These are phyloP conservation scores for Drosophila elegans DNA, from an alignment of 1,140 invertebrate genomes.

Conservation along the genomic window DNA sequence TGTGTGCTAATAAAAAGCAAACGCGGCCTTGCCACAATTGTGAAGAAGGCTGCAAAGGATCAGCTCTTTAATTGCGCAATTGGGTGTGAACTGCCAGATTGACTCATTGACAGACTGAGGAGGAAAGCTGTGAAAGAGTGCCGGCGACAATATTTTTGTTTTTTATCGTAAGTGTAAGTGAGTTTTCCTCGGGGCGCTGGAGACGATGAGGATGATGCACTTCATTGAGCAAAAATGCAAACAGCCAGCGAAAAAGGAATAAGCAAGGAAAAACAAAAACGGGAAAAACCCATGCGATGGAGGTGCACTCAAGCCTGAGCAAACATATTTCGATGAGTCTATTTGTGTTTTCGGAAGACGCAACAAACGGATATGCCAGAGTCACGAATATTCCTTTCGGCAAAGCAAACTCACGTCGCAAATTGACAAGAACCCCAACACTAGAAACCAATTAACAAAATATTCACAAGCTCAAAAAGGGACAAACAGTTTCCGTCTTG, in stretches of 20 bases:
- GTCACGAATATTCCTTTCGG: slow-evolving; percentile 4
- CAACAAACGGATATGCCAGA: slow-evolving; percentile 17
- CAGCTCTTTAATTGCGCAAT: slow-evolving; percentile 71
- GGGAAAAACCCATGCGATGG: slow-evolving; percentile 15
- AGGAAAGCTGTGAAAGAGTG: slow-evolving; percentile 34
- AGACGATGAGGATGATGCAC: slow-evolving; percentile 54
- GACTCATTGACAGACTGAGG: slow-evolving; percentile 44
- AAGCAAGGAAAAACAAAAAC: slow-evolving; percentile 30
- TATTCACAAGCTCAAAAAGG: background rate
- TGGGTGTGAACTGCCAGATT: slow-evolving; percentile 50
- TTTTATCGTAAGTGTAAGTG: slow-evolving; percentile 24
- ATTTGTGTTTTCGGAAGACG: slow-evolving; percentile 33
- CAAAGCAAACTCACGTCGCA: slow-evolving; percentile 2
- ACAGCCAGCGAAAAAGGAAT: slow-evolving; percentile 32
- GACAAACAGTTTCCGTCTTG: background rate
- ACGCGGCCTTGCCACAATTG: slow-evolving; percentile 57
- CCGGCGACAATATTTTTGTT: slow-evolving; percentile 27
- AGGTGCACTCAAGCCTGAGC: slow-evolving; percentile 37
- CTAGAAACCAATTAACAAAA: slow-evolving; percentile 40
- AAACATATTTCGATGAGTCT: slow-evolving; percentile 41
- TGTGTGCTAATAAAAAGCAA: slow-evolving; percentile 60
- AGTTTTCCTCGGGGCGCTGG: background rate
- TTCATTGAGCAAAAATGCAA: slow-evolving; percentile 71
- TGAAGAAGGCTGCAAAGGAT: slow-evolving; percentile 17
- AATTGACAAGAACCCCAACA: slow-evolving; percentile 14